These are phyloP conservation scores for Pocillopora grandis DNA, from an alignment of 92 coral and sea anemone genomes.

Conservation along the genomic window DNA sequence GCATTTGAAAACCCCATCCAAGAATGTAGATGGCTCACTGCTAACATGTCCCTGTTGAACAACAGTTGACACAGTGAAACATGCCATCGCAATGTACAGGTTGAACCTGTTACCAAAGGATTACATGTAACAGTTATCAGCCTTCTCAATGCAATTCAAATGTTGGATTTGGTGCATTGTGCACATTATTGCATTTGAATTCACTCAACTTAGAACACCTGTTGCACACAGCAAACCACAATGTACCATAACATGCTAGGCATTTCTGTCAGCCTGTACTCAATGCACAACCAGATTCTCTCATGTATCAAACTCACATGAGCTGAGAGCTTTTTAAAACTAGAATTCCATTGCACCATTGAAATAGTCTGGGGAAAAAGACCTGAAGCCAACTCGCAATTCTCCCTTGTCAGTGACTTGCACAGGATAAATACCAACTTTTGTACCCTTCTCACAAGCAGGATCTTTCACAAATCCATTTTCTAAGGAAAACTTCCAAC, in stretches of 20 bases:
- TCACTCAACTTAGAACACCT: too few species aligned
- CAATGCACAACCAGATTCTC: background rate
- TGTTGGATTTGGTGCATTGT: too few species aligned
- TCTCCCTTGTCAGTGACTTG: constrained; percentile 58
- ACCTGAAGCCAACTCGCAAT: constrained; percentile 67
- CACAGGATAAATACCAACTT: constrained; percentile 71
- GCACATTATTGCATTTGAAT: too few species aligned
- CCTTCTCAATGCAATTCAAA: too few species aligned
- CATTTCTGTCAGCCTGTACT: too few species aligned
- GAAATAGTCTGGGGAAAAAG: constrained; percentile 67
- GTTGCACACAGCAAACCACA: background rate
- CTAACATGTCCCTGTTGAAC: too few species aligned
- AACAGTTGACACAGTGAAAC: too few species aligned
- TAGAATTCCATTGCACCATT: constrained; percentile 69
- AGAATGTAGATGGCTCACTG: too few species aligned
- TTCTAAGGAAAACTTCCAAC: constrained; percentile 70
- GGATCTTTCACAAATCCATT: constrained; percentile 70
- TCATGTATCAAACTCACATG: background rate
- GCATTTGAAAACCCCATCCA: too few species aligned
- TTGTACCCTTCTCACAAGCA: constrained; percentile 19
- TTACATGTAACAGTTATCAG: too few species aligned
- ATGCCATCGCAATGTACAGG: too few species aligned
- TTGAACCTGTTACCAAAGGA: too few species aligned
- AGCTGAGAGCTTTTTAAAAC: background rate
- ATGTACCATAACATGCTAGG: background rate